Evolutionary conservation across 2,888 invertebrate genomes (phyloP).

Genomic region (Rhimphoctona megacephalus): DNA sequence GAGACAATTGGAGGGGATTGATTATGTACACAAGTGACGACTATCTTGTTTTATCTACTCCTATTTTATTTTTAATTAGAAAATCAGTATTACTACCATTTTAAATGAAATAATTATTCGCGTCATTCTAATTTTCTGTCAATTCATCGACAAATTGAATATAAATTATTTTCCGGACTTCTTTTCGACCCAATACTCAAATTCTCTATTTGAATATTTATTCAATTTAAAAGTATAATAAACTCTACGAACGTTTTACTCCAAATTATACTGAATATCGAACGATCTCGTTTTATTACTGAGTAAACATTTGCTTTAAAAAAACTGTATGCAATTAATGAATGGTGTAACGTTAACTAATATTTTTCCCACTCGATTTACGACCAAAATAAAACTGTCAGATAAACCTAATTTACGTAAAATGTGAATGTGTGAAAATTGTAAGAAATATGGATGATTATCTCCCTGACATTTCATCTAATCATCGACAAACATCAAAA

Average conservation of each 20-base stretch:
- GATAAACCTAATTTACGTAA: neutral
- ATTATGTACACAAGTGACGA: constrained; percentile 38
- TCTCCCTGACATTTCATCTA: neutral
- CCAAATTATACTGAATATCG: neutral
- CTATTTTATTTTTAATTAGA: constrained; percentile 2
- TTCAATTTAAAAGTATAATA: neutral
- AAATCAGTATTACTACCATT: neutral
- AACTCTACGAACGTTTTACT: neutral
- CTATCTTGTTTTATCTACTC: constrained; percentile 1
- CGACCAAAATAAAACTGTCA: neutral
- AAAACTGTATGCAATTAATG: neutral
- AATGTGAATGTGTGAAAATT: constrained; percentile 9
- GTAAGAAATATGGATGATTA: neutral
- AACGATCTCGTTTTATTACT: neutral
- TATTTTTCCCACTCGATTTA: neutral
- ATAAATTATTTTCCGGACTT: neutral
- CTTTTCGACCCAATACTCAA: neutral
- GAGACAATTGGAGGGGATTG: neutral
- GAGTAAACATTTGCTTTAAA: neutral
- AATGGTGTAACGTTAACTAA: neutral
- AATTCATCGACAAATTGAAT: neutral
- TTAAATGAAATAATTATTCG: neutral
- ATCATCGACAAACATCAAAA: constrained; percentile 13
- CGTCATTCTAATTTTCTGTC: neutral
- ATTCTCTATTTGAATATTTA: neutral